Percentiles rank a stretch among this genome's conserved stretches.
phyloP scores from a whole-genome alignment of 2,888 invertebrate genomes.

The Erynnis tages region DNA sequence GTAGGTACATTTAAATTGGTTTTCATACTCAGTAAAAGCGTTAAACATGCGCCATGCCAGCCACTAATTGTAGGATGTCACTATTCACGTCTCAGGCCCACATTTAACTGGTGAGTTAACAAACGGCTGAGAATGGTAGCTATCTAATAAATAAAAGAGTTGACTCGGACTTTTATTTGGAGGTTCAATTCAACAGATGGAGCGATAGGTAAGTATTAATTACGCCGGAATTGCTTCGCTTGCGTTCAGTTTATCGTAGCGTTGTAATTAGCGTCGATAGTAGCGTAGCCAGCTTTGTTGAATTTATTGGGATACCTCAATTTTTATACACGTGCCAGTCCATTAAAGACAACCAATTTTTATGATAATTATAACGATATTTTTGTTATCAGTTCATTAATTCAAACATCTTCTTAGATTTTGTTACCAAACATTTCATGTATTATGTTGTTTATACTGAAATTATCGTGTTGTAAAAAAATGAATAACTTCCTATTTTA shows the following conservation, averaged over 20 bases:
- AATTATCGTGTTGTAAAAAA: neutral
- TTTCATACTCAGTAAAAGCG: neutral
- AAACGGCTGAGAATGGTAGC: conserved; percentile 16
- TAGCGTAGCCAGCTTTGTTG: neutral
- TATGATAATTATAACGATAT: too few species aligned
- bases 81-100: conserved; percentile 1
- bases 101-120: conserved; percentile 19
- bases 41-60: conserved; percentile 12
- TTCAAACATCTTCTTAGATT: too few species aligned
- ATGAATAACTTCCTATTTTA: too few species aligned
- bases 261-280: conserved; percentile 53
- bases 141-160: conserved; percentile 20
- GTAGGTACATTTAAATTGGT: neutral
- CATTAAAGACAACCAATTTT: too few species aligned
- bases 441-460: too few species aligned
- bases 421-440: too few species aligned
- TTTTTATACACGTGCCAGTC: neutral
- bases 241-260: conserved; percentile 49
- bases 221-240: conserved; percentile 42
- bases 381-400: too few species aligned
- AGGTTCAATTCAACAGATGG: conserved; percentile 23
- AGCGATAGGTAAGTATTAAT: conserved; percentile 40
- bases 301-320: neutral
- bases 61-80: conserved; percentile 17
- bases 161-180: conserved; percentile 18